These are phyloP conservation scores for Hypolimnas misippus DNA, from an alignment of 2,888 invertebrate genomes.

Conservation along the genomic window DNA sequence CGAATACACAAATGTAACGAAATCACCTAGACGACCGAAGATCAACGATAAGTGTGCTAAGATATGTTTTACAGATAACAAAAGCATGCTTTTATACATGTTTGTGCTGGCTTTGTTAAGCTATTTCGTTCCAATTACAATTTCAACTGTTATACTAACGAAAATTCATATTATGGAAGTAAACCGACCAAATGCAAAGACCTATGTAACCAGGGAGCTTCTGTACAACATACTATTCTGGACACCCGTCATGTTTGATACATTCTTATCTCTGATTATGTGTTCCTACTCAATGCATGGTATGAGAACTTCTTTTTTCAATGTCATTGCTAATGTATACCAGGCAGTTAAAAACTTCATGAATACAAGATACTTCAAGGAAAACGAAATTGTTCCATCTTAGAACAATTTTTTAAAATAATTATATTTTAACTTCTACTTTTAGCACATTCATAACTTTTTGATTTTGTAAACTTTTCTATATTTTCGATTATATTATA, in stretches of 20 bases:
- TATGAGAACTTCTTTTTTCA: slow-evolving; percentile 66
- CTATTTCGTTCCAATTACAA: slow-evolving; percentile 75
- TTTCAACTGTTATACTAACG: slow-evolving; percentile 70
- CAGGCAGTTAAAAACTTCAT: slow-evolving; percentile 73
- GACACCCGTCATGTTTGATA: slow-evolving; percentile 77
- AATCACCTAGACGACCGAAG: slow-evolving; percentile 57
- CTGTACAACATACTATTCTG: slow-evolving; percentile 75
- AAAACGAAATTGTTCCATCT: slow-evolving; percentile 64
- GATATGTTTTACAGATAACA: slow-evolving; percentile 71
- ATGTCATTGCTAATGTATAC: slow-evolving; percentile 74
- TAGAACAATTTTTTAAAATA: slow-evolving; percentile 38
- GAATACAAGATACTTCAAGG: slow-evolving; percentile 72
- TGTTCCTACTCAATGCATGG: slow-evolving; percentile 70
- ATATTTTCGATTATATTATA: no score
- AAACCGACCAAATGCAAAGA: slow-evolving; percentile 61
- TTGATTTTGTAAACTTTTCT: no score
- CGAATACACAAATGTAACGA: slow-evolving; percentile 53
- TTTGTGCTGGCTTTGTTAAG: slow-evolving; percentile 64
- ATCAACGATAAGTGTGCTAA: slow-evolving; percentile 58
- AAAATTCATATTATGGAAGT: slow-evolving; percentile 69
- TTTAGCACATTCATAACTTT: no score
- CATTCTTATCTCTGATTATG: slow-evolving; percentile 66
- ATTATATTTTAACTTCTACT: no score
- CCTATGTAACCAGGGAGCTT: slow-evolving; percentile 68
- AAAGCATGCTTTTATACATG: slow-evolving; percentile 66